Conservation (phyloP, 2,113 vertebrate genomes). For the Oceanites oceanicus region DNA sequence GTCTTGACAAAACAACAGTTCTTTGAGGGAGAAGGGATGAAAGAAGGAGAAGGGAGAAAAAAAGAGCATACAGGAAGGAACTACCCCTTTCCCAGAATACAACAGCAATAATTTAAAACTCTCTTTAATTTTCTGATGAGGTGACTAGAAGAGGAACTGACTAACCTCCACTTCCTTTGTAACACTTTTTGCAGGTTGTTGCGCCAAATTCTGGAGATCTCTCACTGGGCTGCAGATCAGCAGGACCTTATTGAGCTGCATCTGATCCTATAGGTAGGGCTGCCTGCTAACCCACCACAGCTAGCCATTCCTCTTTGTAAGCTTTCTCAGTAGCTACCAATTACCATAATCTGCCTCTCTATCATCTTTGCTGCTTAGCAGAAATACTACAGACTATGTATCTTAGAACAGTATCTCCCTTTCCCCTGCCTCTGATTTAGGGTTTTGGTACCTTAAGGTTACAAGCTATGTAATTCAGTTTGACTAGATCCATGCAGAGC, state of each 20-base stretch:
- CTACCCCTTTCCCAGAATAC: background rate
- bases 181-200: background rate
- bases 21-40: background rate
- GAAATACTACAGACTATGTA: background rate
- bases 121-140: background rate
- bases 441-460: background rate
- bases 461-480: background rate
- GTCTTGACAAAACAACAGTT: background rate
- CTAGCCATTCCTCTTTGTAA: background rate
- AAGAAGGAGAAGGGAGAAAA: background rate
- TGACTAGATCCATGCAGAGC: background rate
- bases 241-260: background rate
- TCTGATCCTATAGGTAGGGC: background rate
- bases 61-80: background rate
- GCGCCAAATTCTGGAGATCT: background rate
- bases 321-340: background rate
- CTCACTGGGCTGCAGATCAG: background rate
- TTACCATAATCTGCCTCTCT: background rate
- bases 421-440: background rate
- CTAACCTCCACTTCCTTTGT: background rate
- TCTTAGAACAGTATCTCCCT: background rate
- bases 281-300: background rate
- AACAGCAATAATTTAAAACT: background rate
- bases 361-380: background rate
- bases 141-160: background rate